A percentile compares a stretch with the other conserved stretches of the same genome.
Conservation (phyloP, 1,140 invertebrate species). For the Calycopis cecrops region DNA sequence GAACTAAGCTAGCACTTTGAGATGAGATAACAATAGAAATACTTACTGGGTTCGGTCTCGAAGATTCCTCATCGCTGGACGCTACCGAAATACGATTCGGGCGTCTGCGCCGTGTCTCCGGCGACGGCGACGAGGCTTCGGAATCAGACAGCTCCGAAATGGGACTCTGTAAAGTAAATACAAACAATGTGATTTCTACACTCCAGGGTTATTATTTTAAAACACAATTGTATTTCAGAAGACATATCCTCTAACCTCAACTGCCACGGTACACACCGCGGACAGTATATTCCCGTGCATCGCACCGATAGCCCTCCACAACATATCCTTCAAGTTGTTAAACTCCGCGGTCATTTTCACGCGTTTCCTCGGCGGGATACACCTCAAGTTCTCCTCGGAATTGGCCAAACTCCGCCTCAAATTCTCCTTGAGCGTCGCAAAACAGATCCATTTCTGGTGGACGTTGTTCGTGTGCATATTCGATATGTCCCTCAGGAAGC, state of each 20-base stretch:
- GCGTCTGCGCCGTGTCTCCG: constrained; percentile 43
- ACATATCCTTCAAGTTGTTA: constrained; percentile 39
- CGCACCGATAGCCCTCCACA: constrained; percentile 50
- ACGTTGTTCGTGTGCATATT: constrained; percentile 24
- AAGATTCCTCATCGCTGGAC: constrained; percentile 63
- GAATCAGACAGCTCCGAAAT: constrained; percentile 65
- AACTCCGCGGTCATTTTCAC: constrained; percentile 33
- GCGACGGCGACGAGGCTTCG: constrained; percentile 61
- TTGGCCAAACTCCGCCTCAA: constrained; percentile 31
- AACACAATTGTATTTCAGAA: no score
- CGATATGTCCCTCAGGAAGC: constrained; percentile 31
- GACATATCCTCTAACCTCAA: constrained; percentile 4
- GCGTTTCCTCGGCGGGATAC: constrained; percentile 27
- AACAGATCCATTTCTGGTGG: constrained; percentile 49
- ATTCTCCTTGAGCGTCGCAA: constrained; percentile 42
- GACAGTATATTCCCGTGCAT: constrained; percentile 41
- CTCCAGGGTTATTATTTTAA: no score
- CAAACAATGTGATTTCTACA: neutral
- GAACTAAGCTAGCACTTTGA: no score
- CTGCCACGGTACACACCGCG: neutral
- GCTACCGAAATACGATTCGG: constrained; percentile 50
- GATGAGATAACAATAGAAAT: neutral
- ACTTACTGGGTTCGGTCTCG: constrained; percentile 41
- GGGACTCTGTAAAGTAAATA: constrained; percentile 46
- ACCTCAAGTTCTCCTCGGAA: constrained; percentile 33